Percentiles rank a stretch among this genome's conserved stretches.
Evolutionary conservation across 2,888 invertebrate species (phyloP).

Genomic region (Phyto melanocephala): DNA sequence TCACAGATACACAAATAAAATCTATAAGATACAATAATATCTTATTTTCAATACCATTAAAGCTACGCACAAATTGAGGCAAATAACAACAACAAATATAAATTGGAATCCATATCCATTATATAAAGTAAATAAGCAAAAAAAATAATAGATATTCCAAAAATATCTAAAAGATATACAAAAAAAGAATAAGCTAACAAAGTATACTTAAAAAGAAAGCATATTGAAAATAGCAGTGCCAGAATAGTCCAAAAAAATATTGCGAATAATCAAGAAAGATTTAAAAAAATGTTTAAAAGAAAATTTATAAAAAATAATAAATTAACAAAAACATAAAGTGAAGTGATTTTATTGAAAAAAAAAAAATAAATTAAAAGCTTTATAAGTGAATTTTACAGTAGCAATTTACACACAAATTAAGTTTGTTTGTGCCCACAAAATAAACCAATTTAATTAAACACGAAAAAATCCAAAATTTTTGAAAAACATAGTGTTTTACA

Average conservation of each 20-base stretch:
- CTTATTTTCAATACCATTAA: neutral
- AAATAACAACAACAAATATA: constrained; percentile 11
- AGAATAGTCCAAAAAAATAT: too few species aligned
- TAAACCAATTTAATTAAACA: neutral
- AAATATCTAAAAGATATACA: neutral
- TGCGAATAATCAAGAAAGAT: neutral
- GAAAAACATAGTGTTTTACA: neutral
- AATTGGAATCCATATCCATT: neutral
- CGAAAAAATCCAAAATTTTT: neutral
- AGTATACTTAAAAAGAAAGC: too few species aligned
- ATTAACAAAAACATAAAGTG: neutral
- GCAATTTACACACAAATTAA: too few species aligned
- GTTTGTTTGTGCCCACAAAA: too few species aligned
- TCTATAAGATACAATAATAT: constrained; percentile 24
- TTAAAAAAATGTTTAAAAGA: neutral
- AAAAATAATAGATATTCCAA: neutral
- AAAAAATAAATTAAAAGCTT: too few species aligned
- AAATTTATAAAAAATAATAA: neutral
- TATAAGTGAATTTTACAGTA: too few species aligned
- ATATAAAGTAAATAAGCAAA: neutral
- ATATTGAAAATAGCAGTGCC: neutral
- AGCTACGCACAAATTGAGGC: constrained; percentile 40
- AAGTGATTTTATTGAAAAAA: too few species aligned
- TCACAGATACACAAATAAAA: constrained; percentile 23
- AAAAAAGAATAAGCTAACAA: neutral